Conservation (phyloP, 2,888 invertebrate species). For the Parthenolecanium corni region DNA sequence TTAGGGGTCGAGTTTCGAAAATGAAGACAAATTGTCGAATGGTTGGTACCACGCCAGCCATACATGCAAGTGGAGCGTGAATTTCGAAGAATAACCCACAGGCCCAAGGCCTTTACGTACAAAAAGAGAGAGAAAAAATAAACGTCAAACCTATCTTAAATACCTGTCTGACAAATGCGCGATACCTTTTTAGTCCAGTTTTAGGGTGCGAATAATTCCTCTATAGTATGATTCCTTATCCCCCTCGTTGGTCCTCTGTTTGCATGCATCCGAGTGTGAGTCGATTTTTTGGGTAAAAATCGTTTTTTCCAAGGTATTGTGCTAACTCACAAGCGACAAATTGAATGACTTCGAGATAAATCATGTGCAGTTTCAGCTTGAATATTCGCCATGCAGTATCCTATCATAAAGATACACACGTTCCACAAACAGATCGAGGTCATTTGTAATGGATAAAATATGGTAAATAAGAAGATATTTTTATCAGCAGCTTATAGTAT, state of each 20-base stretch:
- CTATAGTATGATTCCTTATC: not conserved
- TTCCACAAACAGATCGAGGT: conserved; percentile 17
- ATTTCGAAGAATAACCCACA: too few species aligned
- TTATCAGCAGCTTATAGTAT: too few species aligned
- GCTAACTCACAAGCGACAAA: conserved; percentile 21
- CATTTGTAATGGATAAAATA: conserved; percentile 21
- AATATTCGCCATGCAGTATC: not conserved
- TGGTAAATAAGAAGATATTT: conserved; percentile 8
- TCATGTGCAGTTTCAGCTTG: not conserved
- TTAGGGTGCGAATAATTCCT: too few species aligned
- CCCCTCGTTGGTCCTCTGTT: too few species aligned
- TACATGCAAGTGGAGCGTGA: too few species aligned
- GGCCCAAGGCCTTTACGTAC: too few species aligned
- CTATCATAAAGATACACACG: not conserved
- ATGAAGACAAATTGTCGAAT: too few species aligned
- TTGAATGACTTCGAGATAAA: conserved; percentile 14
- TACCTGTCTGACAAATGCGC: not conserved
- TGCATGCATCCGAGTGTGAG: too few species aligned
- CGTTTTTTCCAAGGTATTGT: conserved; percentile 1
- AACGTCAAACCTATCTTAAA: conserved; percentile 9
- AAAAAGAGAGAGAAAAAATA: not conserved
- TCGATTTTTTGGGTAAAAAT: too few species aligned
- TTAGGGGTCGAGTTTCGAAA: too few species aligned
- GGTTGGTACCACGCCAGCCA: too few species aligned
- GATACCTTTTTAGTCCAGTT: too few species aligned